A percentile compares a stretch with the other conserved stretches of the same genome.
Evolutionary conservation across 2,797 vertebrate species (phyloP).

Genomic region (Enteromius viviparus): DNA sequence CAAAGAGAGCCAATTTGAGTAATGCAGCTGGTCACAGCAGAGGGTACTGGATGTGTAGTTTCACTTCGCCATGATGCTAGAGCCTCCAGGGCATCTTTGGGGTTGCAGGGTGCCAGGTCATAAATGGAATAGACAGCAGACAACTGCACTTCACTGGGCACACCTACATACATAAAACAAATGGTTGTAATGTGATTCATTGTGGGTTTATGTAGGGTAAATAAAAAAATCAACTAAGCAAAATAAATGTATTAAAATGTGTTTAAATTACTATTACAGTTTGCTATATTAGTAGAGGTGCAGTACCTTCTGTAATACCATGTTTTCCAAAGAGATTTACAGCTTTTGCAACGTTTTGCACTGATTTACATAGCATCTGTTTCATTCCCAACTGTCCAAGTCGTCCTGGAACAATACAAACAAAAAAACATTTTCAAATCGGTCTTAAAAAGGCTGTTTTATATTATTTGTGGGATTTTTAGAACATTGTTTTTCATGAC

Average conservation of each 20-base stretch:
- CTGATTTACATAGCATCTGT: slow-evolving; percentile 81
- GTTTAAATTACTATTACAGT: neutral
- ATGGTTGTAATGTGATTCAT: neutral
- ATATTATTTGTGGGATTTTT: neutral
- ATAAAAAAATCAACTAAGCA: neutral
- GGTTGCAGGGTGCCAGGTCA: slow-evolving; percentile 89
- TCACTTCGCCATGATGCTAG: slow-evolving; percentile 83
- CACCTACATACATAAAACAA: slow-evolving; percentile 71
- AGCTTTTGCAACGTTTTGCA: slow-evolving; percentile 84
- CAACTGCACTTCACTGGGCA: slow-evolving; percentile 92
- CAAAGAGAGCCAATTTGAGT: slow-evolving; percentile 83
- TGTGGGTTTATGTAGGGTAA: neutral
- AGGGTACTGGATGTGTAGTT: slow-evolving; percentile 73
- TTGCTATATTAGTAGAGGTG: neutral
- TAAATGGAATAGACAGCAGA: slow-evolving; percentile 88
- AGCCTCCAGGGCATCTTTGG: slow-evolving; percentile 80
- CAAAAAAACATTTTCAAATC: neutral
- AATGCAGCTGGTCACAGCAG: slow-evolving; percentile 80
- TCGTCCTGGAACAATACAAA: slow-evolving; percentile 75
- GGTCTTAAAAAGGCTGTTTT: neutral
- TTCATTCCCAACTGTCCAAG: slow-evolving; percentile 89
- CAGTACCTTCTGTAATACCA: slow-evolving; percentile 88
- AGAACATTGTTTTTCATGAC: neutral
- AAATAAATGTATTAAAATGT: neutral
- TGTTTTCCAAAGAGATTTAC: slow-evolving; percentile 89